Conservation (phyloP, 2,888 invertebrate genomes). For the Trissonchulus sp. region DNA sequence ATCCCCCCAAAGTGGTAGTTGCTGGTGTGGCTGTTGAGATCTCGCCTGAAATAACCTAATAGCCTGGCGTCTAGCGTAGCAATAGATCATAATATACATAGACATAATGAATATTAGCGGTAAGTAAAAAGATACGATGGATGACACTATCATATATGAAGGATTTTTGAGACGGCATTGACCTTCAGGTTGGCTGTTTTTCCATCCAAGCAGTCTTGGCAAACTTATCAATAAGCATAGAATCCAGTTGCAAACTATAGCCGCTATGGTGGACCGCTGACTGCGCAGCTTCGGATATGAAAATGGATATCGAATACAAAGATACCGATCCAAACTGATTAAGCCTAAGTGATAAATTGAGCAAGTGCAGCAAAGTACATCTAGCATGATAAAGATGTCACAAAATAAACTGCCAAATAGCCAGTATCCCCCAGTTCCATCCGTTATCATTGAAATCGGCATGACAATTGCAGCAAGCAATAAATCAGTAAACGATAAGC, state of each 20-base stretch:
- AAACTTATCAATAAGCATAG: conserved; percentile 28
- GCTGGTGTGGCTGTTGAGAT: no score
- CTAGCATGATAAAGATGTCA: conserved; percentile 31
- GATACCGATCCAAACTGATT: conserved; percentile 31
- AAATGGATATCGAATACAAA: conserved; percentile 32
- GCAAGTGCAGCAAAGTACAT: conserved; percentile 34
- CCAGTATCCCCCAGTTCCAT: conserved; percentile 21
- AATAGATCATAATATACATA: conserved; percentile 30
- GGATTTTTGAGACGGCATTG: conserved; percentile 27
- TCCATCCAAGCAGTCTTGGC: conserved; percentile 14
- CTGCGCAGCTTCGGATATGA: conserved; percentile 16
- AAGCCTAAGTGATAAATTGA: conserved; percentile 31
- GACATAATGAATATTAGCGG: conserved; percentile 25
- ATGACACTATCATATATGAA: conserved; percentile 29
- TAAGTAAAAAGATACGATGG: conserved; percentile 29
- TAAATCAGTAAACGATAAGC: conserved; percentile 31
- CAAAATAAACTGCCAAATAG: conserved; percentile 20
- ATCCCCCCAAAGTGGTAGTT: no score
- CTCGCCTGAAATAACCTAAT: no score
- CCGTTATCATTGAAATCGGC: conserved; percentile 24
- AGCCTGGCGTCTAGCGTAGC: background rate
- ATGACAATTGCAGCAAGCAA: conserved; percentile 30
- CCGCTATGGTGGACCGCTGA: conserved; percentile 19
- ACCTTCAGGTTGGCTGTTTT: background rate
- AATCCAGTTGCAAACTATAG: conserved; percentile 30